A percentile compares a stretch with the other conserved stretches of the same genome.
These are phyloP conservation scores for Clavelina lepadiformis DNA, from an alignment of 23 tunicate genomes.

Conservation along the genomic window DNA sequence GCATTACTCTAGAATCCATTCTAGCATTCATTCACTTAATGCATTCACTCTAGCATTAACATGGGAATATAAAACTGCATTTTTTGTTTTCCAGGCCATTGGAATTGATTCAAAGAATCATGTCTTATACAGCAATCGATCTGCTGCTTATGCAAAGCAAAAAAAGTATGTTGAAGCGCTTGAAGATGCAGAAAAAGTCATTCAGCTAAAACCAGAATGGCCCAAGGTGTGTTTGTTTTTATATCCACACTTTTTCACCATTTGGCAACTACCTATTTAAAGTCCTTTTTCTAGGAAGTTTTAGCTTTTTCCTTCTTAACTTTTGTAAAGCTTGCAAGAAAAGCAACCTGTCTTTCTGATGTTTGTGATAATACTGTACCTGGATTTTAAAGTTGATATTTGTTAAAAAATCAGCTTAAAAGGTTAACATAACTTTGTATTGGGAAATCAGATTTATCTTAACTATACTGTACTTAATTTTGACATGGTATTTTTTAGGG, in stretches of 20 bases:
- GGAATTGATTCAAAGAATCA: constrained; percentile 67
- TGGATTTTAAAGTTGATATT: too few species aligned
- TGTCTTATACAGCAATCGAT: constrained; percentile 84
- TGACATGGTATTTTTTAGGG: constrained; percentile 78
- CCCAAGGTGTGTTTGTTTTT: constrained; percentile 46
- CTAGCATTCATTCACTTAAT: too few species aligned
- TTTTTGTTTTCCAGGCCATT: constrained; percentile 65
- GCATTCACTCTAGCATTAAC: too few species aligned
- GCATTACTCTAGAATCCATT: too few species aligned
- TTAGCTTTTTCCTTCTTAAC: not conserved
- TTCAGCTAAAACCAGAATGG: constrained; percentile 81
- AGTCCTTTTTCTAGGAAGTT: not conserved
- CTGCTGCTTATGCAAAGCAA: constrained; percentile 87
- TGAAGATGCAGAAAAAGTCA: constrained; percentile 81
- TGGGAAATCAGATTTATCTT: too few species aligned
- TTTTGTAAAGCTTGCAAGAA: not conserved
- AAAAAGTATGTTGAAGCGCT: constrained; percentile 46
- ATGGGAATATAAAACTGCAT: too few species aligned
- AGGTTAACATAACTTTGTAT: too few species aligned
- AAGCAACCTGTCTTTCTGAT: not conserved
- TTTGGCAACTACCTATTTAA: not conserved
- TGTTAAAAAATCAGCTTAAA: too few species aligned
- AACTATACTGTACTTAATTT: too few species aligned
- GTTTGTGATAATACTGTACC: too few species aligned
- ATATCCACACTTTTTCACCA: not conserved